Evolutionary conservation across 2,888 invertebrate genomes (phyloP), one percentile per base, ranked within the genome.

Genomic region (Melitaea athalia): DNA sequence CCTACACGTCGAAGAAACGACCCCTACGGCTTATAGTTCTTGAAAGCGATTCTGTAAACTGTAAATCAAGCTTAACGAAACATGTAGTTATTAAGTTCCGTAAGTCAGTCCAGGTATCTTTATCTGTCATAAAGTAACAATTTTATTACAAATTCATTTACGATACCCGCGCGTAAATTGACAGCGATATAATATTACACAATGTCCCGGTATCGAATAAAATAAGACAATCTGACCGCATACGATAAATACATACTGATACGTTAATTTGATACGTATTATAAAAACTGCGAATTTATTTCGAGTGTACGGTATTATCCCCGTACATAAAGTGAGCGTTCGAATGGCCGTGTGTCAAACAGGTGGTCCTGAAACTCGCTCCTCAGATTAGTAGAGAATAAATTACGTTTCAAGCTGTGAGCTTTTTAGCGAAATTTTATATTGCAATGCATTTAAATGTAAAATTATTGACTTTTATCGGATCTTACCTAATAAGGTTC

Each of bases 201-300:
- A 63, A 67, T 53, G 81, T 79, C 57, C 52, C 24, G 4, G 5
- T 78, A 72, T 74, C 72, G 77, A 64, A 71, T 75, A 78, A 82
- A 82, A 83, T 79, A 78, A 83, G 76, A 69, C 55, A 72, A 77
- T 82, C 81, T 79, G 75, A 70, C 76, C 73, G 76, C 71, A 78
- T 82, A 81, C 79, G 72, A 77, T 76, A 76, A 73, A 63, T 74
- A 71, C 75, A 71, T 72, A 75, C 45, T 79, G 77, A 78, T 77
- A 73, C 78, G 75, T 86, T 88, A 87, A 89, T 89, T 85, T 81
- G 83, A 85, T 85, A 81, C 76, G 82, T 83, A 80, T 78, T 84
- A 89, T 89, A 89, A 91, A 91, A 89, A 85, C 78, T 81, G 84
- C 81, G 79, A 87, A 84, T 90, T 91, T 91, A 91, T 90, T 82